Base-by-base conservation (phyloP, 2,888 invertebrate species). In the Luffia ferchaultella region DNA sequence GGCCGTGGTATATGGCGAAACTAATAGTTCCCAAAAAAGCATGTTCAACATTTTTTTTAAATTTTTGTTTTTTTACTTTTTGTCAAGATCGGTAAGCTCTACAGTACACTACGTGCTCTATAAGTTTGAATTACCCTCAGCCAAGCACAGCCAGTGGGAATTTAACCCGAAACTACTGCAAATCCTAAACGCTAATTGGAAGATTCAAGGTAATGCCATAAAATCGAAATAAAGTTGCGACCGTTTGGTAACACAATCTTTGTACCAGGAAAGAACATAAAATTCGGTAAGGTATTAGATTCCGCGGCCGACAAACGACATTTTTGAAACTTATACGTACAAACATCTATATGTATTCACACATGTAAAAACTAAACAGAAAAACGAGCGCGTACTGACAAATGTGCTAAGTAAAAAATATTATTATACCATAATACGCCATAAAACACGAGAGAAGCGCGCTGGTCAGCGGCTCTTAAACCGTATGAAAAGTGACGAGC, bases 391-490 rank as follows among this genome's bases (percentile, higher is more conserved):
- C 58, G 65, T 67, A 71, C 70, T 70, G 68, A 76, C 75, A 70
- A 72, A 76, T 75, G 79, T 78, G 80, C 78, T 79, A 80, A 82
- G 80, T 80, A 79, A 82, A 80, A 82, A 79, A 79, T 80, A 80
- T 78, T 77, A 80, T 79, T 79, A 76, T 73, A 70, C 68, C 68
- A 74, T 80, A 77, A 78, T 79, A 72, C 64, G 73, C 76, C 75
- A 78, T 83, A 80, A 80, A 80, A 80, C 76, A 78, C 75, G 63
- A 67, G 64, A 63, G 64, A 63, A 56, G 60, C 65, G 65, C 48
- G 45, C 47, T 59, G 55, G 16, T 43, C 55, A 54, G 58, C 54
- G 77, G 47, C 70, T 73, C 76, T 66, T 77, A 80, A 82, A 73
- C 51, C 63, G 64, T 67, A 66, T 60, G 60, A 47, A n/a, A n/a